Conservation (phyloP, 1,140 invertebrate genomes). For the Cryptotermes secundus region DNA sequence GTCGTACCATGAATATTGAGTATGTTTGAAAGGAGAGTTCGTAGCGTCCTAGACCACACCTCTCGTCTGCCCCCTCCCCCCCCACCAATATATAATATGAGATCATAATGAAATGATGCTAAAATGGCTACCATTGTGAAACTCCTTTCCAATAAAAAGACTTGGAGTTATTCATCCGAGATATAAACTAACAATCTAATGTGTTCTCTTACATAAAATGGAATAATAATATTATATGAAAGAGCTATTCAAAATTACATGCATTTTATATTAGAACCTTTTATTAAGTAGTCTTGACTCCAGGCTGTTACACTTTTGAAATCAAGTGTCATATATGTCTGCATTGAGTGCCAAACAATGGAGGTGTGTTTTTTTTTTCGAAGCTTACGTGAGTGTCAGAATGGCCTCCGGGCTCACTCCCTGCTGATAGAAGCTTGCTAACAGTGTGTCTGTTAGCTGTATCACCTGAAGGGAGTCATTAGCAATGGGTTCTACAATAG, state of each 20-base stretch:
- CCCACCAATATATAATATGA: no score
- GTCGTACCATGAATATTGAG: slow-evolving; percentile 1
- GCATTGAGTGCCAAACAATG: neutral
- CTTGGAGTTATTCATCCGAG: neutral
- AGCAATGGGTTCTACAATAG: no score
- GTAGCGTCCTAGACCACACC: neutral
- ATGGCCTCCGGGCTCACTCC: no score
- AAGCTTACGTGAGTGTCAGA: no score
- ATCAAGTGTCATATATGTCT: slow-evolving; percentile 13
- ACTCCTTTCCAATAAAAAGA: neutral
- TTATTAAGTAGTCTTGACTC: neutral
- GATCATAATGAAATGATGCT: neutral
- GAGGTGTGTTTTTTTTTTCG: neutral
- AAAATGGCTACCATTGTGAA: slow-evolving; percentile 16
- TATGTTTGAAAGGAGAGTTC: neutral
- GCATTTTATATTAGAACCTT: slow-evolving; percentile 13
- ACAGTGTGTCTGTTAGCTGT: no score
- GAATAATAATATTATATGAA: neutral
- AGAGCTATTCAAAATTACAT: neutral
- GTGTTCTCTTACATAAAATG: neutral
- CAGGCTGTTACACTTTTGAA: neutral
- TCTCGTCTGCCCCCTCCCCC: neutral
- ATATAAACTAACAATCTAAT: slow-evolving; percentile 16
- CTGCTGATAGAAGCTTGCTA: no score
- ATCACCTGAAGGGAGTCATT: no score